These are phyloP conservation scores for Allophyes oxyacanthae DNA, from an alignment of 2,888 invertebrate species.

Conservation along the genomic window DNA sequence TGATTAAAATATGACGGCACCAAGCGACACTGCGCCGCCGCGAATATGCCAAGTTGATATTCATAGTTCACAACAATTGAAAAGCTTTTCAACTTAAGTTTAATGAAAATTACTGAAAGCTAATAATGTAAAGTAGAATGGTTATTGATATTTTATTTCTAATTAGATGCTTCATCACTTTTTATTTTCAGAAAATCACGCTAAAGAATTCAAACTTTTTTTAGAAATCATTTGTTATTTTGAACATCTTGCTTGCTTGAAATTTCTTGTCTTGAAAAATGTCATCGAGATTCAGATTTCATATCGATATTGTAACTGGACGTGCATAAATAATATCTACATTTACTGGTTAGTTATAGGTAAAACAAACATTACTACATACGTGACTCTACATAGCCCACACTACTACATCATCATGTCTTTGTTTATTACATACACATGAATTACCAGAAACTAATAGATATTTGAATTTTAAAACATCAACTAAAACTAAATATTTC, in stretches of 20 bases:
- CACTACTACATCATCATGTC: constrained; percentile 28
- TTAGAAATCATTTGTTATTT: neutral
- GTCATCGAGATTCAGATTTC: constrained; percentile 16
- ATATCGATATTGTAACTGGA: constrained; percentile 23
- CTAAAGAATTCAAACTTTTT: constrained; percentile 20
- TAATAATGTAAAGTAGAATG: constrained; percentile 19
- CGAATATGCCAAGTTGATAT: constrained; percentile 68
- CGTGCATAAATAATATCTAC: constrained; percentile 16
- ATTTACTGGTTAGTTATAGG: constrained; percentile 34
- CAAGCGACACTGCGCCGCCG: constrained; percentile 77
- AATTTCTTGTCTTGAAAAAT: neutral
- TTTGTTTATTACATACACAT: constrained; percentile 22
- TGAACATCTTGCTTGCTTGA: neutral
- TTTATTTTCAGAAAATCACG: constrained; percentile 26
- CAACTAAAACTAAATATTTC: constrained; percentile 31
- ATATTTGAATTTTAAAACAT: constrained; percentile 19
- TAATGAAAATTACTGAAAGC: constrained; percentile 26
- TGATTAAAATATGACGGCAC: constrained; percentile 74
- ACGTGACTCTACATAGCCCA: constrained; percentile 34
- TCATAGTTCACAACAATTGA: constrained; percentile 56
- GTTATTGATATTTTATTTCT: constrained; percentile 29
- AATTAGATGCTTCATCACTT: constrained; percentile 22
- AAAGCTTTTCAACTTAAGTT: constrained; percentile 42
- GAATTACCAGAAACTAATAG: constrained; percentile 9
- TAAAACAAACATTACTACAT: constrained; percentile 38